A percentile compares a stretch with the other conserved stretches of the same genome.
Conservation (phyloP, 1,140 invertebrate species). For the Notospermus geniculatus region DNA sequence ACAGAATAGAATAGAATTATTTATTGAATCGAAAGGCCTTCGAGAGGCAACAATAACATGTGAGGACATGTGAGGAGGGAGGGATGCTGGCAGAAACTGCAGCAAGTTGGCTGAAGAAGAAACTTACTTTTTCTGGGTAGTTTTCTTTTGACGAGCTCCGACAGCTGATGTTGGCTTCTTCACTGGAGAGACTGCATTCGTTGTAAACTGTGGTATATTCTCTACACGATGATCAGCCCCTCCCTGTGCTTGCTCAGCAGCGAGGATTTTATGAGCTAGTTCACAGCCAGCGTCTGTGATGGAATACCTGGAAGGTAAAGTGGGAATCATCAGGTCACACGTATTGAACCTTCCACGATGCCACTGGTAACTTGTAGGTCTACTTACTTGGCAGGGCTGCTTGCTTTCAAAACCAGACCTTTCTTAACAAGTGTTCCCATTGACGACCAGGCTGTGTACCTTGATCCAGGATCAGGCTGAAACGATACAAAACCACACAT, state of each 20-base stretch:
- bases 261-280: constrained; percentile 48
- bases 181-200: neutral
- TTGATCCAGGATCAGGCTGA: constrained; percentile 58
- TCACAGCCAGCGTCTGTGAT: constrained; percentile 52
- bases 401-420: constrained; percentile 62
- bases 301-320: constrained; percentile 42
- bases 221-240: neutral
- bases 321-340: too few species aligned
- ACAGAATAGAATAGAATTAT: too few species aligned
- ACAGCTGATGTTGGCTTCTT: neutral
- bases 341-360: too few species aligned
- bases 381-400: constrained; percentile 62
- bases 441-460: constrained; percentile 70
- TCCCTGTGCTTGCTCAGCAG: constrained; percentile 20
- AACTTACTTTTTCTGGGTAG: neutral
- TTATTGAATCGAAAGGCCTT: too few species aligned
- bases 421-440: constrained; percentile 67
- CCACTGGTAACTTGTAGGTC: too few species aligned
- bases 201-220: neutral
- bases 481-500: constrained; percentile 10
- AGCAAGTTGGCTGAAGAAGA: too few species aligned
- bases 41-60: too few species aligned
- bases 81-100: too few species aligned
- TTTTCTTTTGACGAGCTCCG: neutral
- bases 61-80: neutral